These are phyloP conservation scores for Oikopleura dioica DNA, from an alignment of 23 tunicate species.

Conservation along the genomic window DNA sequence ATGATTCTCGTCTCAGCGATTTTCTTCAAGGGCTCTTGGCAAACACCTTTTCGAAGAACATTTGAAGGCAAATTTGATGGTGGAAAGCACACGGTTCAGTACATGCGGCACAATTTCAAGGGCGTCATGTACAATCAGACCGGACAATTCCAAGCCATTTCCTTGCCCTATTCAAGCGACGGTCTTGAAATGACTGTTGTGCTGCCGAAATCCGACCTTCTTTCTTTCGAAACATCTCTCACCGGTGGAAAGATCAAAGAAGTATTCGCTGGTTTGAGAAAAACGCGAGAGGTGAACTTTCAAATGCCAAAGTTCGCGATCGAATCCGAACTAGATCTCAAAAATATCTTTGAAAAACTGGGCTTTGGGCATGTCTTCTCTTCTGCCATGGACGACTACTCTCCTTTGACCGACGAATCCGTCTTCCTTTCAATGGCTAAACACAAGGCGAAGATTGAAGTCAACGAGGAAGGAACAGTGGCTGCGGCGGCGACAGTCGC, in stretches of 20 bases:
- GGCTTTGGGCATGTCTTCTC: not conserved
- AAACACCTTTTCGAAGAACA: conserved; percentile 14
- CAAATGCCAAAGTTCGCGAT: not conserved
- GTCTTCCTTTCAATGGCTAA: not conserved
- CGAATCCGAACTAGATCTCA: not conserved
- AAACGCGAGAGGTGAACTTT: not conserved
- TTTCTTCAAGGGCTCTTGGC: conserved; percentile 38
- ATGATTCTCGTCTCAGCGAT: conserved; percentile 29
- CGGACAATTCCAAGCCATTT: not conserved
- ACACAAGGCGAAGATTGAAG: not conserved
- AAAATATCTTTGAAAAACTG: not conserved
- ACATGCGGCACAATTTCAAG: not conserved
- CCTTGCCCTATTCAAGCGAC: not conserved
- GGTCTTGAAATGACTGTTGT: conserved; percentile 1
- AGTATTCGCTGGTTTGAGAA: not conserved
- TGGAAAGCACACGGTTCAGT: not conserved
- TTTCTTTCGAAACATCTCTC: not conserved
- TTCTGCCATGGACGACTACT: not conserved
- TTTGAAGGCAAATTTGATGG: not conserved
- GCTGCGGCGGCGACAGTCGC: conserved; percentile 4
- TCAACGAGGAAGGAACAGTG: not conserved
- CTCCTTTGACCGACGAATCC: not conserved
- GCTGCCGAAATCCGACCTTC: not conserved
- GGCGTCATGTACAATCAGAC: not conserved
- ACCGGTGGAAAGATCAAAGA: not conserved